Conservation (phyloP, 2,113 vertebrate genomes). For the Neotoma lepida region DNA sequence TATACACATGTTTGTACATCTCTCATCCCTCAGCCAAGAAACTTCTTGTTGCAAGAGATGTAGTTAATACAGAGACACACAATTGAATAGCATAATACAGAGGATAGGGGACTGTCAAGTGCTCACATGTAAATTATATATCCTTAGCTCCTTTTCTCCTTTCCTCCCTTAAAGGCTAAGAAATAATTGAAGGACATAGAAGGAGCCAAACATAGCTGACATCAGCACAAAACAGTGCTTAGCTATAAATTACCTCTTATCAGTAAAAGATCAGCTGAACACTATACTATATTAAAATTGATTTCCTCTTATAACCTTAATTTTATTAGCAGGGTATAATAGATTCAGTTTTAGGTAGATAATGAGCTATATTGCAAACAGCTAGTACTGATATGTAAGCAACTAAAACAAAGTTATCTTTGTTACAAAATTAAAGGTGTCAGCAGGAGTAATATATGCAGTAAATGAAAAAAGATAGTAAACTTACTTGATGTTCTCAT, state of each 20-base stretch:
- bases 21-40: background rate
- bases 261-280: background rate
- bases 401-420: background rate
- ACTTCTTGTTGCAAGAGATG: no score
- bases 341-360: background rate
- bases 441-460: background rate
- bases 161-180: background rate
- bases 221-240: background rate
- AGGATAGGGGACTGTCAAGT: background rate
- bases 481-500: no score
- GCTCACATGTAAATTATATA: background rate
- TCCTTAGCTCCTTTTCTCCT: background rate
- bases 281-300: background rate
- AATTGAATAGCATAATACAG: background rate
- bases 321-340: background rate
- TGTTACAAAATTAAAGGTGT: background rate
- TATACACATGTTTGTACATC: background rate
- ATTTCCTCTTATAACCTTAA: background rate
- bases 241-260: background rate
- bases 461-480: background rate
- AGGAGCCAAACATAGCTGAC: background rate
- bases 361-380: background rate
- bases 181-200: background rate
- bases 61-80: background rate
- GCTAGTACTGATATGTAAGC: background rate